These are phyloP conservation scores for Himalopsyche tibetana DNA, from an alignment of 2,888 invertebrate species.

Conservation along the genomic window DNA sequence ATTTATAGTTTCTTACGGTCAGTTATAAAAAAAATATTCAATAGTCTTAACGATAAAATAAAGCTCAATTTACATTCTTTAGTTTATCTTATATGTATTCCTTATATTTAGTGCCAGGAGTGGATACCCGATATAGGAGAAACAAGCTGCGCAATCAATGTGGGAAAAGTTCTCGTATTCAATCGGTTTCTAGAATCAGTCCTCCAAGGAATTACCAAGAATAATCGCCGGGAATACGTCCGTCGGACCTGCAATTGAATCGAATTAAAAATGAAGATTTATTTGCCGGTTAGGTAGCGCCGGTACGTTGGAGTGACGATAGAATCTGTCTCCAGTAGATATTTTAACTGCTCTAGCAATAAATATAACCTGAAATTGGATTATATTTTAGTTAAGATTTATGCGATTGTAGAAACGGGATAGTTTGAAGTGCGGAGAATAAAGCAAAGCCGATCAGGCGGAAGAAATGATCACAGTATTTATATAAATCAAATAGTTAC, in stretches of 20 bases:
- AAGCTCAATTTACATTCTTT: no score
- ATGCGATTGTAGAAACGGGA: not conserved
- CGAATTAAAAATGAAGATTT: slow-evolving; percentile 55
- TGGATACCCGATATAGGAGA: not conserved
- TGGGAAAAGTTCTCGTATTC: slow-evolving; percentile 57
- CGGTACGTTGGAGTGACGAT: not conserved
- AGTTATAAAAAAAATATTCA: no score
- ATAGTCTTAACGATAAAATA: no score
- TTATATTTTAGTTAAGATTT: slow-evolving; percentile 36
- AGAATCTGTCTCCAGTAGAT: slow-evolving; percentile 19
- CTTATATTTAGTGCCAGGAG: not conserved
- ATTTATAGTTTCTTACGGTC: no score
- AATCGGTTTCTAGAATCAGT: slow-evolving; percentile 48
- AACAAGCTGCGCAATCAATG: slow-evolving; percentile 48
- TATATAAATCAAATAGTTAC: no score
- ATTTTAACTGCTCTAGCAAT: slow-evolving; percentile 9
- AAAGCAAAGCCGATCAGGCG: no score
- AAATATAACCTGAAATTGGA: slow-evolving; percentile 41
- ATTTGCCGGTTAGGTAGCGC: slow-evolving; percentile 47
- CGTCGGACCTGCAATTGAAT: slow-evolving; percentile 41
- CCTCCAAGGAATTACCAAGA: slow-evolving; percentile 36
- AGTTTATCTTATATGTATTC: no score
- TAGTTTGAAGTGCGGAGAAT: not conserved
- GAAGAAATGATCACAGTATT: no score
- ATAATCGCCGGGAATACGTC: slow-evolving; percentile 42